phyloP scores from a whole-genome alignment of 2,797 vertebrate species.

The Fratercula arctica region DNA sequence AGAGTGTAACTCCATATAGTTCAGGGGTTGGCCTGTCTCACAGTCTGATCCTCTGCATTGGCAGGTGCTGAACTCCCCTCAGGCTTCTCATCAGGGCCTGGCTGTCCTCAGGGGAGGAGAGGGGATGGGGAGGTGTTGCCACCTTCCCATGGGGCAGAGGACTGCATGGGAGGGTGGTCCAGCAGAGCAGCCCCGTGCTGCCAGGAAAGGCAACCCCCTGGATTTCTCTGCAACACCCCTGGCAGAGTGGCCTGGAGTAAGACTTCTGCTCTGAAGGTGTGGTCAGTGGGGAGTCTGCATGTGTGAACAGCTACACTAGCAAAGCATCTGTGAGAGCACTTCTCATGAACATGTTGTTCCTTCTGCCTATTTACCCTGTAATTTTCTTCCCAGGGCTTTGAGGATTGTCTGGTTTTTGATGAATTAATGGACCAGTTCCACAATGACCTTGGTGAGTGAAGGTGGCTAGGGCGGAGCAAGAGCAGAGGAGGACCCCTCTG shows the following conservation, averaged over 20 bases:
- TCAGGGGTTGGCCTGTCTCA: neutral
- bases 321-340: neutral
- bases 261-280: neutral
- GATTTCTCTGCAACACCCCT: neutral
- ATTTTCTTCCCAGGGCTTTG: constrained; percentile 87
- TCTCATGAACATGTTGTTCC: rapidly evolving
- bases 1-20: neutral
- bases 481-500: neutral
- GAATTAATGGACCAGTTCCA: constrained; percentile 90
- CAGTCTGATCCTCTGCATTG: neutral
- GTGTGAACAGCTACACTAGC: neutral
- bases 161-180: neutral
- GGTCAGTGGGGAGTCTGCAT: neutral
- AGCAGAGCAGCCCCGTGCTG: neutral
- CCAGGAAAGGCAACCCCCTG: neutral
- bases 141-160: neutral
- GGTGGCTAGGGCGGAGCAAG: rapidly evolving
- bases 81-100: neutral
- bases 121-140: neutral
- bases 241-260: neutral
- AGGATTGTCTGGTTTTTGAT: constrained; percentile 95
- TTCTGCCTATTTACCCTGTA: neutral
- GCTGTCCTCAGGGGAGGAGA: neutral
- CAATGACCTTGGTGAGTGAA: constrained; percentile 89
- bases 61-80: neutral